Percentiles rank a stretch among this genome's conserved stretches.
Evolutionary conservation across 2,797 vertebrate genomes (phyloP).

Genomic region (Lepus oiostolus): DNA sequence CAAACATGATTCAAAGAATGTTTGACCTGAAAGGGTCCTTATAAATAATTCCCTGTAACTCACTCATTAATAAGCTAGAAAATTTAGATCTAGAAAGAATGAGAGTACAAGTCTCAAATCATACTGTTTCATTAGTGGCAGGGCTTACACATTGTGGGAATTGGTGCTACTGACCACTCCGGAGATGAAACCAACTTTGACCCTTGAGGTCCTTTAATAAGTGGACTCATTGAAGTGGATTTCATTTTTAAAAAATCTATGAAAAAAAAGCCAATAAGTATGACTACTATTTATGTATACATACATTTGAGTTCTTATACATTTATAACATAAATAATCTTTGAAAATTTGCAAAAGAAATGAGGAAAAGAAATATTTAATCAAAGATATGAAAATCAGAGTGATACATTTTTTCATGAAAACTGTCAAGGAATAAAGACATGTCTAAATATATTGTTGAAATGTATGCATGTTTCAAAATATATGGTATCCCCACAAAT

Average conservation of each 20-base stretch:
- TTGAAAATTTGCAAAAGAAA: not conserved
- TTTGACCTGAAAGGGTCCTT: slow-evolving; percentile 9
- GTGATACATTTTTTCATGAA: not conserved
- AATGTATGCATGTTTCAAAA: no score
- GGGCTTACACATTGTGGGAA: not conserved
- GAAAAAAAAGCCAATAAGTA: slow-evolving; percentile 40
- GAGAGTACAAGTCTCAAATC: not conserved
- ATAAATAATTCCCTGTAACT: not conserved
- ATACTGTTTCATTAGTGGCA: not conserved
- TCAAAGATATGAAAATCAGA: slow-evolving; percentile 9
- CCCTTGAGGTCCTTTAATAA: not conserved
- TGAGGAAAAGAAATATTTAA: slow-evolving; percentile 56
- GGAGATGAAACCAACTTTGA: not conserved
- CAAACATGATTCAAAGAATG: not conserved
- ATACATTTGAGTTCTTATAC: not conserved
- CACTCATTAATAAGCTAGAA: slow-evolving; percentile 1
- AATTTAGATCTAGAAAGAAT: not conserved
- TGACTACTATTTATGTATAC: not conserved
- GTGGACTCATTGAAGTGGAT: not conserved
- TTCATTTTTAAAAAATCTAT: slow-evolving; percentile 15
- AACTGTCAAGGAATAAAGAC: slow-evolving; percentile 2
- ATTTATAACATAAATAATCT: slow-evolving; percentile 38
- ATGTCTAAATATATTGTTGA: not conserved
- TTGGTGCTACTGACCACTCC: not conserved
- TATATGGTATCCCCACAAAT: no score